phyloP scores from a whole-genome alignment of 35 echinoderm and acorn worm genomes.

The Diadema setosum region DNA sequence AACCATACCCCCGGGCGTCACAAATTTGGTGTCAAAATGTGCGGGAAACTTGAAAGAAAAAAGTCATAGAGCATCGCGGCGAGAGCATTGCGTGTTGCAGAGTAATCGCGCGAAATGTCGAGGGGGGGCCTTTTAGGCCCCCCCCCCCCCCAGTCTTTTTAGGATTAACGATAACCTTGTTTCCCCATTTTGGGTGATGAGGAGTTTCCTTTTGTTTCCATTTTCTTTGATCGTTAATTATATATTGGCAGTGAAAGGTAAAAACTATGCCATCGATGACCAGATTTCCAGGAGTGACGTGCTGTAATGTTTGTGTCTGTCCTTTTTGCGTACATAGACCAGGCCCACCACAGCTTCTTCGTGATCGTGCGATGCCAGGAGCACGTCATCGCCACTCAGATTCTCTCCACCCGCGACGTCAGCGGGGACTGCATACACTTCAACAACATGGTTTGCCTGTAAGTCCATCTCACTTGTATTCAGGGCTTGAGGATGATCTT shows the following conservation, averaged over 20 bases:
- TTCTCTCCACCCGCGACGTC: constrained; percentile 70
- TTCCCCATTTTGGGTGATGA: neutral
- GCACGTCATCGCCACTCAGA: constrained; percentile 62
- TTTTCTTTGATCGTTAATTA: neutral
- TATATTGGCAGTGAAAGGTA: neutral
- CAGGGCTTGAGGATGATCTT: constrained; percentile 60
- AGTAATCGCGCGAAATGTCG: too few species aligned
- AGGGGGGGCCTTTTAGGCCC: too few species aligned
- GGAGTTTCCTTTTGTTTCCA: too few species aligned
- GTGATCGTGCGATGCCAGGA: constrained; percentile 68
- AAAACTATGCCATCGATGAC: neutral
- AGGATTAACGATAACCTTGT: neutral
- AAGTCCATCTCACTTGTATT: constrained; percentile 7
- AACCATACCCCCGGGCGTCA: too few species aligned
- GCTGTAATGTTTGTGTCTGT: neutral
- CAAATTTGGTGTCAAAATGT: too few species aligned
- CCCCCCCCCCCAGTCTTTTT: too few species aligned
- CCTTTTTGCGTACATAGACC: constrained; percentile 30
- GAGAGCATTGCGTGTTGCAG: too few species aligned
- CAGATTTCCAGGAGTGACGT: neutral
- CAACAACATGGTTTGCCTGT: constrained; percentile 79
- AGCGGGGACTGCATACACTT: constrained; percentile 88
- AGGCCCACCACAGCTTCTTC: constrained; percentile 73
- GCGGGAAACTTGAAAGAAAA: too few species aligned
- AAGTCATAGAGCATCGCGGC: too few species aligned